Evolutionary conservation across 2,797 vertebrate genomes (phyloP).

Genomic region (Anas georgica): DNA sequence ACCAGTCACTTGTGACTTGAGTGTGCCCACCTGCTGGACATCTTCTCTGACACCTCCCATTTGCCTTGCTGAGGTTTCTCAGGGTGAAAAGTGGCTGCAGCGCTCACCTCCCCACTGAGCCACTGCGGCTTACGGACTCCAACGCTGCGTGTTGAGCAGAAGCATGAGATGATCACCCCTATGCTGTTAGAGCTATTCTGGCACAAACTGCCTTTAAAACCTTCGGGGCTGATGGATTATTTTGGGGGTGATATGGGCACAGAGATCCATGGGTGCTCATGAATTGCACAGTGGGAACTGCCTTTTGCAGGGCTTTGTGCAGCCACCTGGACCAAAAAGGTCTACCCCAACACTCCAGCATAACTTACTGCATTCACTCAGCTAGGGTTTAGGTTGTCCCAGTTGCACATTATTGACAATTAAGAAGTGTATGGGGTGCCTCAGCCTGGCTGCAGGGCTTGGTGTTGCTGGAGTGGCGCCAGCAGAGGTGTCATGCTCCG

Average conservation of each 20-base stretch:
- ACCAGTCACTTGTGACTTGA: not conserved
- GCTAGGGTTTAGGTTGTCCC: conserved; percentile 69
- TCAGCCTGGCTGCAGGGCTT: conserved; percentile 71
- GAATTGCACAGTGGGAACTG: not conserved
- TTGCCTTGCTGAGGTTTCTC: not conserved
- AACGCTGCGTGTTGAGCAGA: conserved; percentile 65
- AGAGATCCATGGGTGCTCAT: not conserved
- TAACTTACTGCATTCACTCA: conserved; percentile 72
- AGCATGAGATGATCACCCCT: conserved; percentile 66
- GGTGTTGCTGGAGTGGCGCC: conserved; percentile 69
- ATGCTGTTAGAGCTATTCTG: conserved; percentile 63
- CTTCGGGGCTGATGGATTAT: conserved; percentile 68
- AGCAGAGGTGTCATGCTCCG: conserved; percentile 77
- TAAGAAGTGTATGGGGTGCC: conserved; percentile 74
- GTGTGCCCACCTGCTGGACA: not conserved
- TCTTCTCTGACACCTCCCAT: not conserved
- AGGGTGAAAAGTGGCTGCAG: conserved; percentile 25
- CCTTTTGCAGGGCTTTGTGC: conserved; percentile 65
- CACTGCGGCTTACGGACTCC: conserved; percentile 49
- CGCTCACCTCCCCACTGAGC: not conserved
- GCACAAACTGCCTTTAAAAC: conserved; percentile 71
- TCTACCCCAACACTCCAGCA: conserved; percentile 46
- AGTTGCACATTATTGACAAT: conserved; percentile 78
- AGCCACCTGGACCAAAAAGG: conserved; percentile 59
- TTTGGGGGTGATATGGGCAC: conserved; percentile 43